Percentiles rank a stretch among this genome's conserved stretches.
Evolutionary conservation across 2,113 vertebrate genomes (phyloP).

Genomic region (Pongo abelii): DNA sequence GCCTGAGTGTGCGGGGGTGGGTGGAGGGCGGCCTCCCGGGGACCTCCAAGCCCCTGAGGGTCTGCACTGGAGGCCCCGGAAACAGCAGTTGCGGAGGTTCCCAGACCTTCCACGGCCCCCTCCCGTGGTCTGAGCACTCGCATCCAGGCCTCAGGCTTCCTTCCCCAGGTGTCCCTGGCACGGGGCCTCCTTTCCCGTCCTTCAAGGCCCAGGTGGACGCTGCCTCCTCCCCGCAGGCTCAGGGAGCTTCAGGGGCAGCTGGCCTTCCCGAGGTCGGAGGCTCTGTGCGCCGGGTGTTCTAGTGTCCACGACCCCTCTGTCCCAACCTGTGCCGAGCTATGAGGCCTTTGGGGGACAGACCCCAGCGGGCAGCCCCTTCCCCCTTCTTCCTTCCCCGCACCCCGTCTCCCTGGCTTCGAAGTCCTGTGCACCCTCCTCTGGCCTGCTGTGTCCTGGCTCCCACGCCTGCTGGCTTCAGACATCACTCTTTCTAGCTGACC

Average conservation of each 20-base stretch:
- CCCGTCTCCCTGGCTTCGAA: fast-evolving
- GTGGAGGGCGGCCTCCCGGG: background rate
- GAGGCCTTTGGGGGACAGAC: background rate
- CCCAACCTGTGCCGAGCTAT: background rate
- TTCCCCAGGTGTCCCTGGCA: background rate
- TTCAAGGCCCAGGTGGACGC: background rate
- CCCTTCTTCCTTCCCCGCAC: background rate
- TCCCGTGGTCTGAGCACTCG: background rate
- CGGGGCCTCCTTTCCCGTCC: background rate
- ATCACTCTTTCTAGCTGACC: background rate
- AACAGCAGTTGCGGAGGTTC: background rate
- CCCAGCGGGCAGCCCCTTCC: too few species aligned
- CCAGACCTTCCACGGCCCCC: background rate
- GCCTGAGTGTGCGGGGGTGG: background rate
- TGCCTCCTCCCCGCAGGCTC: background rate
- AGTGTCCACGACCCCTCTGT: fast-evolving
- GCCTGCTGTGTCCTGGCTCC: background rate
- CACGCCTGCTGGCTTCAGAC: background rate
- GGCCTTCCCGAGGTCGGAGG: background rate
- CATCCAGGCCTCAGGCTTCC: background rate
- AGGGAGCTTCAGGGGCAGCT: background rate
- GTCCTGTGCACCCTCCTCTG: background rate
- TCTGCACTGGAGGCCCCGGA: background rate
- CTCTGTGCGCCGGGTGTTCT: background rate
- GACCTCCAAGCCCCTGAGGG: background rate